These are phyloP conservation scores for Oriolus oriolus DNA, from an alignment of 2,113 vertebrate genomes.

Conservation along the genomic window DNA sequence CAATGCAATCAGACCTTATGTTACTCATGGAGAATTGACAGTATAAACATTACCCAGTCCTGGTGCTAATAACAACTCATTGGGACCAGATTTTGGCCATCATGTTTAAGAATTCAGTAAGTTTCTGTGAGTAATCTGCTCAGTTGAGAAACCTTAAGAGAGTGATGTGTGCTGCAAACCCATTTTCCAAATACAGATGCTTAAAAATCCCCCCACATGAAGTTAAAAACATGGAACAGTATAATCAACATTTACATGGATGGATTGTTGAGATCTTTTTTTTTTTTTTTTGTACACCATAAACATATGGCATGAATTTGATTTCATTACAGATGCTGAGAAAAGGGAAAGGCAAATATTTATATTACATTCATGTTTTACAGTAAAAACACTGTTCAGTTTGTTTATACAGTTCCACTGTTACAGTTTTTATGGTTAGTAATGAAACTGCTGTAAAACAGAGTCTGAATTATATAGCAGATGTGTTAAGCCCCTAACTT, in stretches of 20 bases:
- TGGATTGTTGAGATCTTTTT: slow-evolving; percentile 61
- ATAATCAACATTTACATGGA: slow-evolving; percentile 44
- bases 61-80: neutral
- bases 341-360: slow-evolving; percentile 83
- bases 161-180: neutral
- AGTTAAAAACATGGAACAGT: slow-evolving; percentile 51
- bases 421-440: slow-evolving; percentile 82
- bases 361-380: slow-evolving; percentile 83
- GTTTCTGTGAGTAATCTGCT: neutral
- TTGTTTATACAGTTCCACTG: slow-evolving; percentile 89
- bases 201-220: neutral
- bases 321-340: slow-evolving; percentile 79
- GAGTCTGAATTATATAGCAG: slow-evolving; percentile 79
- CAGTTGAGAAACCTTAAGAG: neutral
- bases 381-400: slow-evolving; percentile 82
- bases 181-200: neutral
- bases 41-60: neutral
- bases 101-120: neutral
- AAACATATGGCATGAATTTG: slow-evolving; percentile 83
- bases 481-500: slow-evolving; percentile 68
- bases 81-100: neutral
- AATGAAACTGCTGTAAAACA: slow-evolving; percentile 84
- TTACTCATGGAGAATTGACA: neutral
- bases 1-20: neutral
- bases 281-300: slow-evolving; percentile 55